These are phyloP conservation scores for Eulemur albifrons DNA, from an alignment of 2,797 vertebrate species.

Conservation along the genomic window DNA sequence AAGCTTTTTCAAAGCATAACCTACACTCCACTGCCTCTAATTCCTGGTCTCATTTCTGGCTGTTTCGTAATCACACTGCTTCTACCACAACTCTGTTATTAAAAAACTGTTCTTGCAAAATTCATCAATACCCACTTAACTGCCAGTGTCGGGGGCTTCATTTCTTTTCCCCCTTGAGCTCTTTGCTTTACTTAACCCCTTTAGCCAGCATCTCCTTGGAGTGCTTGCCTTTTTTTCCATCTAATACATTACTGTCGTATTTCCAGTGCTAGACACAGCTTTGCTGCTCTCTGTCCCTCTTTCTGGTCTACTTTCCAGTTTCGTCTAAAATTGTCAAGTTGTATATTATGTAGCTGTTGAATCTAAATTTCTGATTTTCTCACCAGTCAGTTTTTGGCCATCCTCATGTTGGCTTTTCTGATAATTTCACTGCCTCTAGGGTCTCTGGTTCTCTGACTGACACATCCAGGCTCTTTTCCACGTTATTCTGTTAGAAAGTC, in stretches of 20 bases:
- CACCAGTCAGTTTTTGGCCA: not conserved
- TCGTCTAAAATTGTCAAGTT: not conserved
- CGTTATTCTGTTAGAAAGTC: not conserved
- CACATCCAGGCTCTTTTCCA: not conserved
- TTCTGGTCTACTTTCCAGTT: not conserved
- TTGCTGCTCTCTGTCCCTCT: not conserved
- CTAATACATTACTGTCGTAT: not conserved
- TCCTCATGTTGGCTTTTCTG: not conserved
- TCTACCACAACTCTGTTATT: not conserved
- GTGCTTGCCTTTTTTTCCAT: not conserved
- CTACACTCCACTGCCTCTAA: not conserved
- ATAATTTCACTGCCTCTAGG: not conserved
- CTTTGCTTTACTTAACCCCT: slow-evolving; percentile 23
- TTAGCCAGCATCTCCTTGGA: not conserved
- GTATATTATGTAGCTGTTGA: not conserved
- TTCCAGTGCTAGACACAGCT: not conserved
- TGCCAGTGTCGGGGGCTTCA: not conserved
- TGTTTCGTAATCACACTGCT: not conserved
- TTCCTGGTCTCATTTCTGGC: slow-evolving; percentile 23
- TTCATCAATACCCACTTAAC: not conserved
- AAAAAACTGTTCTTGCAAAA: slow-evolving; percentile 40
- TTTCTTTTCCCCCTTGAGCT: slow-evolving; percentile 1
- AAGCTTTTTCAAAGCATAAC: slow-evolving; percentile 13
- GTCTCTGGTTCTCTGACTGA: not conserved
- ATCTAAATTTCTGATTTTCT: slow-evolving; percentile 10